Percentiles rank a stretch among this genome's conserved stretches.
Evolutionary conservation across 2,888 invertebrate genomes (phyloP).

Genomic region (Rhagonycha fulva): DNA sequence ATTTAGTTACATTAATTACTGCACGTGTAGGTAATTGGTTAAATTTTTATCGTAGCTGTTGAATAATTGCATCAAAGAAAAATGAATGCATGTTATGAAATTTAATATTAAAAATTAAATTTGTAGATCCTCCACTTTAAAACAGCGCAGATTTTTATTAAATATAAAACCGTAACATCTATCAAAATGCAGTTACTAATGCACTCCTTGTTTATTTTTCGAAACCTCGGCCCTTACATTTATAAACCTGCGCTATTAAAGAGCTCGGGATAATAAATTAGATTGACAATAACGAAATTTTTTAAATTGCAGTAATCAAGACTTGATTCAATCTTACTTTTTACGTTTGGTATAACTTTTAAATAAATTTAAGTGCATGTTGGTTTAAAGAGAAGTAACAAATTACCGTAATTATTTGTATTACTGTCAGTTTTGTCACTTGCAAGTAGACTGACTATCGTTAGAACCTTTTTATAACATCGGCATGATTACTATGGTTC

Average conservation of each 20-base stretch:
- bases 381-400: too few relatives aligned
- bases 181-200: background rate
- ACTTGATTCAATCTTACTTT: background rate
- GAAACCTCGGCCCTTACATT: background rate
- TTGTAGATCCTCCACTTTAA: background rate
- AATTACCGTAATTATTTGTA: too few relatives aligned
- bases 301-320: background rate
- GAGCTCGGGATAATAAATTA: background rate
- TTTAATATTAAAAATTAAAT: background rate
- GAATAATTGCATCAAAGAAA: constrained; percentile 25
- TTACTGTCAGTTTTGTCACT: too few relatives aligned
- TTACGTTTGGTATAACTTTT: background rate
- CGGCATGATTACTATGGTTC: too few relatives aligned
- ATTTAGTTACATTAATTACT: constrained; percentile 27
- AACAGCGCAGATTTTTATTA: background rate
- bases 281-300: background rate
- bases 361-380: too few relatives aligned
- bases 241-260: background rate
- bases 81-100: constrained; percentile 12
- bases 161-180: background rate
- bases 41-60: constrained; percentile 25
- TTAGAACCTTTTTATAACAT: too few relatives aligned
- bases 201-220: background rate
- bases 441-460: too few relatives aligned
- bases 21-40: constrained; percentile 22